A percentile compares a stretch with the other conserved stretches of the same genome.
phyloP scores from a whole-genome alignment of 2,797 vertebrate species.

The Characodon lateralis region DNA sequence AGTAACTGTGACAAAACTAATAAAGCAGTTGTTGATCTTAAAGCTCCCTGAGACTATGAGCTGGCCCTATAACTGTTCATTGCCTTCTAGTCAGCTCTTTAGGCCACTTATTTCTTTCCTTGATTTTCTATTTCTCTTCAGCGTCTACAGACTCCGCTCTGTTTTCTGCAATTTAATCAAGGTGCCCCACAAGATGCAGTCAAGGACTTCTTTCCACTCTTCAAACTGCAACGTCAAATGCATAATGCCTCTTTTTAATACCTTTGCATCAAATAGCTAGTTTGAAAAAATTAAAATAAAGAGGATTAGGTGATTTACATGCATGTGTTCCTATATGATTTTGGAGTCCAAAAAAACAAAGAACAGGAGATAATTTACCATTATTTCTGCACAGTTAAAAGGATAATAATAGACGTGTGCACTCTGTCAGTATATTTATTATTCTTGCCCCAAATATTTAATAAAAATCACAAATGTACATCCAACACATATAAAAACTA shows the following conservation, averaged over 20 bases:
- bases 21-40: constrained; percentile 26
- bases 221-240: constrained; percentile 13
- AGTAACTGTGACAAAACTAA: constrained; percentile 33
- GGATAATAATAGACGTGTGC: background rate
- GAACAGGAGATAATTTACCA: background rate
- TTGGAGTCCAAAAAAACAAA: background rate
- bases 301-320: constrained; percentile 14
- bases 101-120: constrained; percentile 26
- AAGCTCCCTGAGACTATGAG: constrained; percentile 44
- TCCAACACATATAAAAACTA: too few relatives aligned
- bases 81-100: constrained; percentile 44
- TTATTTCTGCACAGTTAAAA: background rate
- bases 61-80: constrained; percentile 28
- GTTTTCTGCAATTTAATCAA: constrained; percentile 37
- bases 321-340: constrained; percentile 9
- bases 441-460: background rate
- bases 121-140: background rate
- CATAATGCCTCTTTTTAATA: constrained; percentile 23
- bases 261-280: background rate
- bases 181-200: constrained; percentile 18
- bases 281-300: constrained; percentile 6
- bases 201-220: constrained; percentile 15
- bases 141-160: constrained; percentile 4
- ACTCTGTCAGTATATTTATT: background rate
- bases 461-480: background rate